Evolutionary conservation across 2,888 invertebrate species (phyloP).

Genomic region (Mylabris sibirica): DNA sequence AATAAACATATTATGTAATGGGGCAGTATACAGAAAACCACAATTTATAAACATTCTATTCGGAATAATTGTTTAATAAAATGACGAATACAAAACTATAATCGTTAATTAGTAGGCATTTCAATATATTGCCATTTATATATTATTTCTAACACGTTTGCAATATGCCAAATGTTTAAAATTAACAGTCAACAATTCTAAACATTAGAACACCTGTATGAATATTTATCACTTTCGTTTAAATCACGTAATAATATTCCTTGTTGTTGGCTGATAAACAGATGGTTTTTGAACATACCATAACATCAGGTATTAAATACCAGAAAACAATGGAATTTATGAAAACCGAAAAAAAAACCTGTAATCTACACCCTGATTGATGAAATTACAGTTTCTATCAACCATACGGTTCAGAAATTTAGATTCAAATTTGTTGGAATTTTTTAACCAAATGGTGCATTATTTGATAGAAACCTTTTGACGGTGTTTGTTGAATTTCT

Average conservation of each 20-base stretch:
- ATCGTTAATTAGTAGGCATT: constrained; percentile 16
- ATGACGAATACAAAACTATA: background rate
- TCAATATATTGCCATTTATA: constrained; percentile 13
- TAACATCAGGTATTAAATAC: background rate
- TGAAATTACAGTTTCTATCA: background rate
- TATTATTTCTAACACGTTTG: constrained; percentile 29
- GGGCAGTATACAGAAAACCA: background rate
- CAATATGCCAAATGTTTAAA: constrained; percentile 35
- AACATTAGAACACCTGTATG: constrained; percentile 35
- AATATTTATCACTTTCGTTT: constrained; percentile 36
- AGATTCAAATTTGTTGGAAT: background rate
- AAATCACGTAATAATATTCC: constrained; percentile 31
- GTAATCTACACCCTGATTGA: background rate
- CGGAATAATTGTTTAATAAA: constrained; percentile 18
- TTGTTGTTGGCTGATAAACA: constrained; percentile 27
- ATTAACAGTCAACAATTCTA: constrained; percentile 31
- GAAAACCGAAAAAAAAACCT: background rate
- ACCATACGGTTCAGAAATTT: background rate
- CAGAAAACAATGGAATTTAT: background rate
- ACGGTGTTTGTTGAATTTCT: constrained; percentile 27
- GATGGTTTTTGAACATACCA: constrained; percentile 18
- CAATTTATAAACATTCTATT: constrained; percentile 19
- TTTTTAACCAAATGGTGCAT: background rate
- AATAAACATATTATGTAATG: constrained; percentile 1
- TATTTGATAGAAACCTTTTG: background rate